Conservation (phyloP, 2,113 vertebrate species). For the Mionectes macconnelli region DNA sequence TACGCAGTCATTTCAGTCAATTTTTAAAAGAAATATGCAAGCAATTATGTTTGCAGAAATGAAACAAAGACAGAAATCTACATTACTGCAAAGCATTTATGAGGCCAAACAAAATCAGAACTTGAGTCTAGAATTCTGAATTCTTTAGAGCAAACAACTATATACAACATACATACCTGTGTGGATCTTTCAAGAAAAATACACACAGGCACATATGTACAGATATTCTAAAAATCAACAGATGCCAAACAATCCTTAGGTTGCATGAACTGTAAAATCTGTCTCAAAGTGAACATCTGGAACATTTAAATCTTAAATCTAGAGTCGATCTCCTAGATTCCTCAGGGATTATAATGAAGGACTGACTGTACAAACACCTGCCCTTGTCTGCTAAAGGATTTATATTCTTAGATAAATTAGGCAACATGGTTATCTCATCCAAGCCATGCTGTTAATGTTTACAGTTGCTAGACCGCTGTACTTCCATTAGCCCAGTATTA, state of each 20-base stretch:
- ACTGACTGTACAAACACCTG: slow-evolving; percentile 55
- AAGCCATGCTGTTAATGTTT: background rate
- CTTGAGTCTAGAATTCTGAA: background rate
- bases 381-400: slow-evolving; percentile 6
- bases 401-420: background rate
- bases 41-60: slow-evolving; percentile 2
- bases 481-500: background rate
- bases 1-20: background rate
- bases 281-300: slow-evolving; percentile 44
- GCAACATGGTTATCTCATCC: background rate
- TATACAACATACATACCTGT: background rate
- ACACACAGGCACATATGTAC: background rate
- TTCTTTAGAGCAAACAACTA: background rate
- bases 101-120: background rate
- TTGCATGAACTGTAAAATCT: slow-evolving; percentile 43
- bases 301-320: slow-evolving; percentile 56
- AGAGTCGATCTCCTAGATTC: slow-evolving; percentile 2
- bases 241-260: background rate
- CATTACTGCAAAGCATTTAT: background rate
- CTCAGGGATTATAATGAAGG: background rate
- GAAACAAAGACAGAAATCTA: background rate
- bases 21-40: background rate
- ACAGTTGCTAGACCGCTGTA: background rate
- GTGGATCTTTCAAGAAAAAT: background rate
- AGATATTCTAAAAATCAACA: slow-evolving; percentile 23